Evolutionary conservation across 2,888 invertebrate genomes (phyloP), one percentile per base, ranked within the genome.

Genomic region (Cheilosia soror): DNA sequence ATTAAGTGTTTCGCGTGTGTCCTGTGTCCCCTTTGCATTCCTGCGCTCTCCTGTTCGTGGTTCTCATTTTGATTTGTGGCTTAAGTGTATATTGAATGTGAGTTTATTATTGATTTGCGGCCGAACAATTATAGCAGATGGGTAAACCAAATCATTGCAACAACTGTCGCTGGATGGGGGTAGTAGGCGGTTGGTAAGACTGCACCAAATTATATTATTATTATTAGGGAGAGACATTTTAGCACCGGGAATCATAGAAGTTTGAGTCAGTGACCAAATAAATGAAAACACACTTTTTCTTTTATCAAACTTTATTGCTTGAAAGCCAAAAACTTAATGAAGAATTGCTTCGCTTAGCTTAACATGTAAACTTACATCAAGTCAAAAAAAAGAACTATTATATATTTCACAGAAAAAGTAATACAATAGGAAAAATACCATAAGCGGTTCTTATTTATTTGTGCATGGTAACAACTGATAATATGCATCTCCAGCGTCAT

Each of bases 61-160:
- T 33, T 60, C 71, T 71, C 42, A 62, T 55, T 65, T 66, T 82
- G 77, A 72, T 77, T 71, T 72, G 81, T 60, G 69, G 81, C 44
- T 29, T 37, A 47, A 42, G 57, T 58, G 80, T 49, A 66, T 37
- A 33, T 62, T 60, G 69, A 75, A 31, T 55, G 68, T 13, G 57
- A 78, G 58, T 71, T 68, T 68, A 60, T 76, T 68, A 62, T 55
- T 62, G 55, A 78, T 37, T 47, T n/a, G 25, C 29, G 47, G 47
- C 9, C 15, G 7, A 31, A 5, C 2, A 15, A 6, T 25, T 6
- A 13, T n/a, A 33, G 31, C n/a, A n/a, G 33, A 15, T 55, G 6
- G 27, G 27, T 27, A 20, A 20, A 20, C 20, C 20, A 20, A 20
- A 20, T 20, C 2, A 20, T 20, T 20, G 20, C 20, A 20, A 20